phyloP scores from a whole-genome alignment of 2,888 invertebrate species.

The Allacma fusca region DNA sequence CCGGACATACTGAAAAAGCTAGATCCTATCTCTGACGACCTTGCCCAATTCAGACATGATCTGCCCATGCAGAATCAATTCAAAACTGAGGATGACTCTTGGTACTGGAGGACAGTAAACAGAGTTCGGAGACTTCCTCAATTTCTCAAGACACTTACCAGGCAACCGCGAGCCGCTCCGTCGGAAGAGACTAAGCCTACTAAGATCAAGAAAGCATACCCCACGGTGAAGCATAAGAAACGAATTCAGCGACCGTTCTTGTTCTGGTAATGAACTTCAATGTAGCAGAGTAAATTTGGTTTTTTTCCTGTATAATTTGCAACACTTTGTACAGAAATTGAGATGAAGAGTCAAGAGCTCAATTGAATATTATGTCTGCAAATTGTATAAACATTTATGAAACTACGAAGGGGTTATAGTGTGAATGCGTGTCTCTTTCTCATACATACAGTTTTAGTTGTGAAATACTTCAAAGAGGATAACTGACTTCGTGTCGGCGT shows the following conservation, averaged over 20 bases:
- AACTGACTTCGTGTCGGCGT: too few species aligned
- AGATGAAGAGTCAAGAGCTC: too few species aligned
- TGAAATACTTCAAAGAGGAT: too few species aligned
- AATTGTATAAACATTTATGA: too few species aligned
- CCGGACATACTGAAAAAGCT: conserved; percentile 45
- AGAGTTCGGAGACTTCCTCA: conserved; percentile 44
- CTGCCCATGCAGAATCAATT: conserved; percentile 33
- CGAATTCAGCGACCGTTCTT: conserved; percentile 22
- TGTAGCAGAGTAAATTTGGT: too few species aligned
- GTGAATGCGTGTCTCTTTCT: neutral
- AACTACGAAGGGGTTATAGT: neutral
- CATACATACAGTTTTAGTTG: too few species aligned
- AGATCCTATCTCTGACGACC: conserved; percentile 49
- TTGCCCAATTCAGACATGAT: conserved; percentile 41
- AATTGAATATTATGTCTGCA: too few species aligned
- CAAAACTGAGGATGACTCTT: conserved; percentile 50
- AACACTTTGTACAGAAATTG: too few species aligned
- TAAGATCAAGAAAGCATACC: conserved; percentile 14
- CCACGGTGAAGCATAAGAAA: too few species aligned
- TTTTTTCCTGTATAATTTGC: too few species aligned
- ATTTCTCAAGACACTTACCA: conserved; percentile 28
- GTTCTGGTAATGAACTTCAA: conserved; percentile 40
- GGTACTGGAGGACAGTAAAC: conserved; percentile 51
- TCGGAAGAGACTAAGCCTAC: neutral
- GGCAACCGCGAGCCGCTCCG: conserved; percentile 16